Percentiles rank a stretch among this genome's conserved stretches.
phyloP scores from a whole-genome alignment of 64 coral and sea anemone genomes.

The Acropora yongei region DNA sequence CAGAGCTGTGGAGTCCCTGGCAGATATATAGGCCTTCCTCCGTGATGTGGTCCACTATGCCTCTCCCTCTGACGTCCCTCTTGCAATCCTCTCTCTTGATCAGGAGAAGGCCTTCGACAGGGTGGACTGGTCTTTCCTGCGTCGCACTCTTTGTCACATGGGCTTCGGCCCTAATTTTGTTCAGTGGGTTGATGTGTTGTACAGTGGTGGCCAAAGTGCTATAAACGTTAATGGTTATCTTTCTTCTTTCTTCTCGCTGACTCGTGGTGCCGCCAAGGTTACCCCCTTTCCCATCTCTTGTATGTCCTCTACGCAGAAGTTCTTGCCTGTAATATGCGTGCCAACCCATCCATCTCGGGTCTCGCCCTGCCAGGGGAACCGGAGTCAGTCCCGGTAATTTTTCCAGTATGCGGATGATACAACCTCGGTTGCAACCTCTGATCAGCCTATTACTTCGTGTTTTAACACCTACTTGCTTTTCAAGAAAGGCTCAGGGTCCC shows the following conservation, averaged over 20 bases:
- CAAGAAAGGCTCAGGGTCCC: constrained; percentile 21
- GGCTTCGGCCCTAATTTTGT: constrained; percentile 10
- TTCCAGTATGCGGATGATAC: constrained; percentile 32
- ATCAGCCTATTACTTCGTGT: background rate
- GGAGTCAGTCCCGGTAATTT: background rate
- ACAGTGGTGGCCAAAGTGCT: background rate
- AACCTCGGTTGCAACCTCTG: background rate
- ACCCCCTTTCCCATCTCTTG: constrained; percentile 8
- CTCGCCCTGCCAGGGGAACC: background rate
- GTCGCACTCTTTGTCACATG: background rate
- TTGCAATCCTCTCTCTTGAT: constrained; percentile 8
- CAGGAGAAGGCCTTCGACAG: constrained; percentile 65
- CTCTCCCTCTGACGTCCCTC: background rate
- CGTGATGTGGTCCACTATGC: background rate
- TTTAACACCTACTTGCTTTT: background rate
- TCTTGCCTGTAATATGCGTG: background rate
- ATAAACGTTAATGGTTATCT: constrained; percentile 28
- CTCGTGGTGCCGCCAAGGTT: constrained; percentile 53
- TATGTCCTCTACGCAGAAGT: constrained; percentile 40
- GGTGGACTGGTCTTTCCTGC: constrained; percentile 10
- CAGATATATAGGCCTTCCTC: background rate
- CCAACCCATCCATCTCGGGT: background rate
- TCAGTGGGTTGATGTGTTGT: background rate
- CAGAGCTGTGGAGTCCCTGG: constrained; percentile 37
- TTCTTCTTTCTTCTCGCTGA: background rate